phyloP scores from a whole-genome alignment of 2,113 vertebrate genomes.

The Isurus oxyrinchus region DNA sequence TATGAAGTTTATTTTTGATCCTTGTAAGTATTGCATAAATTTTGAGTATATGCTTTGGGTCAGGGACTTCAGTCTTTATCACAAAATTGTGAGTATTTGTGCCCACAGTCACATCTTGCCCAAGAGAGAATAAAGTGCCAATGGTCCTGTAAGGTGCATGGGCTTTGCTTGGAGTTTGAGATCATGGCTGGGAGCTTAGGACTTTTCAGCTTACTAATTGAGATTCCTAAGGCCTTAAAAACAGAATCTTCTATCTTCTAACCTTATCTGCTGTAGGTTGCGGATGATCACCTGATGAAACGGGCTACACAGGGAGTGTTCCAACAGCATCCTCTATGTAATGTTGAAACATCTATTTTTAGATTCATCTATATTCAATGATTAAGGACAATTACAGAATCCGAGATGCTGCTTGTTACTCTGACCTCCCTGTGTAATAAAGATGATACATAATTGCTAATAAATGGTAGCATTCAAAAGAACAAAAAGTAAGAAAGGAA shows the following conservation, averaged over 20 bases:
- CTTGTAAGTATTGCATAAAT: neutral
- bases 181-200: neutral
- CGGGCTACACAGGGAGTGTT: neutral
- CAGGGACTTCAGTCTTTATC: neutral
- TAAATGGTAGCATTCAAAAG: neutral
- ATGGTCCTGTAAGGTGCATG: too few relatives aligned
- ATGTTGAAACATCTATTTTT: neutral
- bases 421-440: neutral
- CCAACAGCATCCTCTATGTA: too few relatives aligned
- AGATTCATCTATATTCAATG: neutral
- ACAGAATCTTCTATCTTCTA: neutral
- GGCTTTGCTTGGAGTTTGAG: neutral
- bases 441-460: neutral
- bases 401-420: neutral
- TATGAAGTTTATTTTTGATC: neutral
- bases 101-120: too few relatives aligned
- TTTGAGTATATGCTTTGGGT: neutral
- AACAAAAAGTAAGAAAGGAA: neutral
- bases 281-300: neutral
- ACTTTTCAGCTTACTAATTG: neutral
- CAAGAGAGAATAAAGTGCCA: too few relatives aligned
- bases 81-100: neutral
- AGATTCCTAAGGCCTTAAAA: neutral
- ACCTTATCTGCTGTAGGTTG: neutral
- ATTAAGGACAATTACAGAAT: neutral